phyloP scores from a whole-genome alignment of 2,888 invertebrate species.

The Orthosia gracilis region DNA sequence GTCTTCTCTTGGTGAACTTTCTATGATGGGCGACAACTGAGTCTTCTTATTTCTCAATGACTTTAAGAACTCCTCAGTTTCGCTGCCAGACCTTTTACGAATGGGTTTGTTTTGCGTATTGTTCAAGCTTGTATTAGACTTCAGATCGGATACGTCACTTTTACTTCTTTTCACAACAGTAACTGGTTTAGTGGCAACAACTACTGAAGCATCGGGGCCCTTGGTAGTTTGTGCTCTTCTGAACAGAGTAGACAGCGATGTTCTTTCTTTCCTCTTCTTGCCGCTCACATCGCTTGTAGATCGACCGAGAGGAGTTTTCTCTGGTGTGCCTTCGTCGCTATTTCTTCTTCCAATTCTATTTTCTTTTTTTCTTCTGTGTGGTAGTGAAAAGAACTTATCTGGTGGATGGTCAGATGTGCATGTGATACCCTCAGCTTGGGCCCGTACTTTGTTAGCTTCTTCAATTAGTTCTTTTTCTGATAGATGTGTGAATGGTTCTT shows the following conservation, averaged over 20 bases:
- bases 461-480: constrained; percentile 94
- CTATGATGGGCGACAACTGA: constrained; percentile 95
- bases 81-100: constrained; percentile 92
- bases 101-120: constrained; percentile 85
- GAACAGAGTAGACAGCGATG: constrained; percentile 93
- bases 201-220: constrained; percentile 89
- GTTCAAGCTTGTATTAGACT: constrained; percentile 86
- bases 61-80: constrained; percentile 91
- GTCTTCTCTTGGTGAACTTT: constrained; percentile 94
- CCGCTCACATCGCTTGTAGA: constrained; percentile 91
- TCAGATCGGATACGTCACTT: constrained; percentile 93
- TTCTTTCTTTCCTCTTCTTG: constrained; percentile 89
- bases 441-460: constrained; percentile 94
- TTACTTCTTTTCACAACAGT: constrained; percentile 91
- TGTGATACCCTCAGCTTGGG: constrained; percentile 94
- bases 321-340: constrained; percentile 90
- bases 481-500: constrained; percentile 92
- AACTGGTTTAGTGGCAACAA: constrained; percentile 84
- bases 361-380: constrained; percentile 91
- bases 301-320: constrained; percentile 87
- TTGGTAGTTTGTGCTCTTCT: constrained; percentile 91
- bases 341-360: constrained; percentile 84
- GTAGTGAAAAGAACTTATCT: constrained; percentile 93
- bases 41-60: constrained; percentile 91
- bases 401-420: constrained; percentile 92